These are phyloP conservation scores for Coluber constrictor DNA, from an alignment of 2,797 vertebrate species.

Conservation along the genomic window DNA sequence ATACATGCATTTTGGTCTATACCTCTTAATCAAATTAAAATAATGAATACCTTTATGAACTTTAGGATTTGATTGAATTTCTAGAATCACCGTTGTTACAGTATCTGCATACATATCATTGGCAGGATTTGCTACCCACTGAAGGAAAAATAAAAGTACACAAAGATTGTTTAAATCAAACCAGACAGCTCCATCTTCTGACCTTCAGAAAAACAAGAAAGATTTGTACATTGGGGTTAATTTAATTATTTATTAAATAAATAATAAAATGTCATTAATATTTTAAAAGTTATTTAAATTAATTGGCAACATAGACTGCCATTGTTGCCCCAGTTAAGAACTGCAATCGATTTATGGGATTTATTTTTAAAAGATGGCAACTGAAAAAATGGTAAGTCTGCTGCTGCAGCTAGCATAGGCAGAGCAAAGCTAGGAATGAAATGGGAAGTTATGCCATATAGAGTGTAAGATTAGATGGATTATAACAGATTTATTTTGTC, in stretches of 20 bases:
- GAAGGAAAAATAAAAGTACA: neutral
- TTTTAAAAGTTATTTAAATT: no score
- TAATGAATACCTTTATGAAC: slow-evolving; percentile 85
- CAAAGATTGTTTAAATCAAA: neutral
- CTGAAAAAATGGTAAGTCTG: neutral
- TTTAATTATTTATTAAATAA: neutral
- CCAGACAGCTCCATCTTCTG: neutral
- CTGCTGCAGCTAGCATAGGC: neutral
- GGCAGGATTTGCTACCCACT: slow-evolving; percentile 95
- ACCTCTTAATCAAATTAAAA: neutral
- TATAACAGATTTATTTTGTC: neutral
- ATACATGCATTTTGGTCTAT: neutral
- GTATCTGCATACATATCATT: slow-evolving; percentile 97
- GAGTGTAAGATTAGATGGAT: neutral
- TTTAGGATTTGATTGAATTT: slow-evolving; percentile 94
- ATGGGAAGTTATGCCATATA: neutral
- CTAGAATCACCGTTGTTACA: slow-evolving; percentile 87
- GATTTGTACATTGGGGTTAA: neutral
- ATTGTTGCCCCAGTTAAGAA: neutral
- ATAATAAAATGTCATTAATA: neutral
- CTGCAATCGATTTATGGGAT: neutral
- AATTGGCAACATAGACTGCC: neutral
- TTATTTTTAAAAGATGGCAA: neutral
- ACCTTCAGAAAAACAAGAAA: neutral
- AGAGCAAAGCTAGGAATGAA: neutral